These are phyloP conservation scores for Pogonus chalceus DNA, from an alignment of 1,140 invertebrate species.

Conservation along the genomic window DNA sequence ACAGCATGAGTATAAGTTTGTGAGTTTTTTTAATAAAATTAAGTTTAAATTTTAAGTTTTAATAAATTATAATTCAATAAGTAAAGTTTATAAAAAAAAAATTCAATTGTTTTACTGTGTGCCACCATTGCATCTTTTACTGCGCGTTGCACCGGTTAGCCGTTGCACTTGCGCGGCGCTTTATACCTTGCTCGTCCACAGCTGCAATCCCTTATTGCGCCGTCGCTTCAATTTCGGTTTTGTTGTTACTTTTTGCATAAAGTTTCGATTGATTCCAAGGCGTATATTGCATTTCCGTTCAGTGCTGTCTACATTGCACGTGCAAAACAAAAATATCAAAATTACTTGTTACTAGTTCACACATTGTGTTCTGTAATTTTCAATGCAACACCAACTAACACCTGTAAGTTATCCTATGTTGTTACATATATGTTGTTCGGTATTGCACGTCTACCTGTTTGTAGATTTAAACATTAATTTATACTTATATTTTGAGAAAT, in stretches of 20 bases:
- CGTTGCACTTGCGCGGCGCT: background rate
- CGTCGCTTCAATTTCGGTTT: slow-evolving; percentile 3
- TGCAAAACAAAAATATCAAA: background rate
- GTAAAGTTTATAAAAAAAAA: too few species aligned
- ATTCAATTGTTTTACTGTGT: too few species aligned
- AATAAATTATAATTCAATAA: too few species aligned
- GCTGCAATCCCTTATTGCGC: slow-evolving; percentile 1
- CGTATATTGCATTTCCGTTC: slow-evolving; percentile 2
- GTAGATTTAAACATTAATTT: background rate
- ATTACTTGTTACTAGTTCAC: background rate
- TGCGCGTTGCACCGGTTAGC: too few species aligned
- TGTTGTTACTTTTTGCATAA: slow-evolving; percentile 1
- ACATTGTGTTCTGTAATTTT: background rate
- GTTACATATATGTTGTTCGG: too few species aligned
- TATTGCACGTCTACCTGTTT: too few species aligned
- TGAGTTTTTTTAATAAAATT: too few species aligned
- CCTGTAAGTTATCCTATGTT: too few species aligned
- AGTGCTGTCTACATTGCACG: background rate
- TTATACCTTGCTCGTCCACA: too few species aligned
- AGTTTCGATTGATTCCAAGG: slow-evolving; percentile 3
- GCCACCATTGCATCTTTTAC: too few species aligned
- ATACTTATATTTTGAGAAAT: background rate
- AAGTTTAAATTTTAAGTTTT: too few species aligned
- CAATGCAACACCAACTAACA: background rate
- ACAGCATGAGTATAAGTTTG: too few species aligned